phyloP scores from a whole-genome alignment of 2,797 vertebrate genomes.

The Salarias fasciatus region DNA sequence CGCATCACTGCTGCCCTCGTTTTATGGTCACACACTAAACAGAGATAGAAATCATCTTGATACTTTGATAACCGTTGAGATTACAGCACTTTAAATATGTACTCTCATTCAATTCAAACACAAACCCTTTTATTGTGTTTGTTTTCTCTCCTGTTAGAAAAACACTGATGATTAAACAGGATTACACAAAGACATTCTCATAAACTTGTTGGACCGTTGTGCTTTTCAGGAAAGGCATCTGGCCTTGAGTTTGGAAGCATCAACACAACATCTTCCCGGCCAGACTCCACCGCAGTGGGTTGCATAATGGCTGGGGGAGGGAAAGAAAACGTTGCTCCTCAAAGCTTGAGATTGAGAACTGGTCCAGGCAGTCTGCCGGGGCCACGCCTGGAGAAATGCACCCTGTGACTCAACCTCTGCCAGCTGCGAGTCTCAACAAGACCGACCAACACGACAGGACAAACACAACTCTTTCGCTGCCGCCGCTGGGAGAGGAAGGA shows the following conservation, averaged over 20 bases:
- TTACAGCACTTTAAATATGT: no score
- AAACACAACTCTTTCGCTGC: conserved; percentile 25
- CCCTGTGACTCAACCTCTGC: conserved; percentile 42
- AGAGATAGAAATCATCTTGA: no score
- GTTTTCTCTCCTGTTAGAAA: no score
- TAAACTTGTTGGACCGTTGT: not conserved
- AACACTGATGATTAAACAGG: no score
- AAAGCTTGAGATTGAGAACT: conserved; percentile 45
- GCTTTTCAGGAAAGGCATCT: conserved; percentile 31
- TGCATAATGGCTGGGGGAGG: not conserved
- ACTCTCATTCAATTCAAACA: no score
- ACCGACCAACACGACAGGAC: conserved; percentile 5
- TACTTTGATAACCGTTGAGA: no score
- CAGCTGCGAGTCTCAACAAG: conserved; percentile 50
- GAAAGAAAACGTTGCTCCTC: not conserved
- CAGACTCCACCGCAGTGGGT: not conserved
- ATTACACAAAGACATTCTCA: not conserved
- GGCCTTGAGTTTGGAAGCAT: not conserved
- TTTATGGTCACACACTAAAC: no score
- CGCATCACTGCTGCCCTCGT: no score
- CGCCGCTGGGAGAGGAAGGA: conserved; percentile 34
- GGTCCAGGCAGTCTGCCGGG: conserved; percentile 52
- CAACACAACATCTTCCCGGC: conserved; percentile 8
- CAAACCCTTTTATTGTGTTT: no score
- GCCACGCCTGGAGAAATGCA: conserved; percentile 61